Evolutionary conservation across 2,888 invertebrate species (phyloP), one percentile per base, ranked within the genome.

Genomic region (Tuta absoluta): DNA sequence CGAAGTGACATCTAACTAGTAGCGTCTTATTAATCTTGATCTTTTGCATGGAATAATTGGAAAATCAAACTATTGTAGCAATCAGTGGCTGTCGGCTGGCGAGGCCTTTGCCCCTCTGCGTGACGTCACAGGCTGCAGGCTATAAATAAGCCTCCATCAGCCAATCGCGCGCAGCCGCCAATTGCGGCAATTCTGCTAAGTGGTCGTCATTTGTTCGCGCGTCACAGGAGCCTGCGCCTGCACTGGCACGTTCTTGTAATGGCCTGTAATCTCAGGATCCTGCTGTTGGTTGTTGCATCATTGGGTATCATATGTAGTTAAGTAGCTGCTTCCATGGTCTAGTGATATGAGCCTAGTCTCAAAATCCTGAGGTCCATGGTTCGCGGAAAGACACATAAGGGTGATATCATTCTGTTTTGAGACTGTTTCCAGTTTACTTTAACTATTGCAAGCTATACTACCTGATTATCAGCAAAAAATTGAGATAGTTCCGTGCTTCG

Each of bases 161-260:
- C 75, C 82, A 82, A 83, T 82, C 75, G 48, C 45, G 19, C 8
- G 23, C 48, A 17, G 17, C 8, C 1, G 48, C 28, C 61, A 61
- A 61, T 61, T 61, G 61, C 14, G 48, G 48, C 61, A 61, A 48
- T 61, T 61, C 45, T n/a, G 24, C 60, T 60, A 60, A 60, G 21
- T 45, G 60, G 60, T 23, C 45, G 45, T 19, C 60, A 45, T 60
- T 60, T 60, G 60, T 60, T 38, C 58, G 58, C 37, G 58, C 38
- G 28, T 56, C 56, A 28, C 56, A n/a, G 24, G 21, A 28, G 17
- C 28, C 23, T 12, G 28, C 33, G n/a, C 56, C 56, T 56, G 28
- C 56, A 8, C 56, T 33, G 23, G 28, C 56, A n/a, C n/a, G 56
- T 28, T 28, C 51, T 8, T n/a, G 24, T 53, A 56, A 56, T 56